A percentile compares a stretch with the other conserved stretches of the same genome.
These are phyloP conservation scores for Sebastes fasciatus DNA, from an alignment of 2,113 vertebrate species.

Conservation along the genomic window DNA sequence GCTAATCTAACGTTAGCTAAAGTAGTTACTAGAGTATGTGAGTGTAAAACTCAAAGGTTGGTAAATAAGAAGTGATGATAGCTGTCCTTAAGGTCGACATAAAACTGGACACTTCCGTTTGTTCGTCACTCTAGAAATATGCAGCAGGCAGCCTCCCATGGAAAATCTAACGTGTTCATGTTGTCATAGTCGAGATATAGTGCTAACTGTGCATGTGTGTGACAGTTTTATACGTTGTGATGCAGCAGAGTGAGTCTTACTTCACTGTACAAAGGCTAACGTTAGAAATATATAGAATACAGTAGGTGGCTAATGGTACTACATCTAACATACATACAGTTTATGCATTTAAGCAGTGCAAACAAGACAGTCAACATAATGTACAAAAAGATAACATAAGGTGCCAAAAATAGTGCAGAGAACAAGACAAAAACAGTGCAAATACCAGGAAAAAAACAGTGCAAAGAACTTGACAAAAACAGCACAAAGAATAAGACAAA, in stretches of 20 bases:
- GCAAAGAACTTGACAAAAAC: background rate
- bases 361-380: background rate
- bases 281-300: no score
- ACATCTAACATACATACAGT: background rate
- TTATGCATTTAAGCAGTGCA: background rate
- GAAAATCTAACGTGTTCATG: constrained; percentile 21
- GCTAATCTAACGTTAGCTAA: constrained; percentile 5
- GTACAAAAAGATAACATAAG: background rate
- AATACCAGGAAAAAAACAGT: background rate
- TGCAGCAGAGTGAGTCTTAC: no score
- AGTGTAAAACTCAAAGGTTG: background rate
- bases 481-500: background rate
- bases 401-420: background rate
- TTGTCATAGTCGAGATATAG: background rate
- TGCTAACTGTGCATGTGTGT: no score
- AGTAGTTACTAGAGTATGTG: background rate
- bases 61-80: no score
- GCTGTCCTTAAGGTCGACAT: background rate
- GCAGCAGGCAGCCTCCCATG: background rate
- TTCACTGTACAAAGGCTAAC: no score
- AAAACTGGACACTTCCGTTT: background rate
- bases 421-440: background rate
- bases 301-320: background rate
- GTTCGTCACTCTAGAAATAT: constrained; percentile 15
- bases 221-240: no score